phyloP scores from a whole-genome alignment of 2,113 vertebrate genomes.

The Pogonocichla stellata region DNA sequence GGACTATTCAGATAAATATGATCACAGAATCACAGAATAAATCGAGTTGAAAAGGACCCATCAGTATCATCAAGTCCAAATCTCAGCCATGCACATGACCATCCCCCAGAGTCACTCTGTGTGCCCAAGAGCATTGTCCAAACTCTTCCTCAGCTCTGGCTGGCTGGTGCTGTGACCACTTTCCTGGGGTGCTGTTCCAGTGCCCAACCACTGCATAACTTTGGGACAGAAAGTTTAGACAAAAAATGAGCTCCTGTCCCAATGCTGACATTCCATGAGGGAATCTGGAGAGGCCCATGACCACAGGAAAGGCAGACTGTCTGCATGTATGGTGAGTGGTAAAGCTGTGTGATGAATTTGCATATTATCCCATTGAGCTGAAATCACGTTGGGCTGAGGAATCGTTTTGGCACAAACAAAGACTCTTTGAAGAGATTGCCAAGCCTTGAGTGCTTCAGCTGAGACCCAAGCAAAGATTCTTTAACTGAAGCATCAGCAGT shows the following conservation, averaged over 20 bases:
- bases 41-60: not conserved
- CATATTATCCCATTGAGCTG: not conserved
- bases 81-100: not conserved
- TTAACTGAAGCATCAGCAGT: not conserved
- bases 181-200: too few species aligned
- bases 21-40: not conserved
- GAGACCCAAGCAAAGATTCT: not conserved
- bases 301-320: not conserved
- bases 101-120: not conserved
- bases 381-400: not conserved
- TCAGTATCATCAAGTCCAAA: not conserved
- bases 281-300: not conserved
- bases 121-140: not conserved
- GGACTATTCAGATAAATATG: not conserved
- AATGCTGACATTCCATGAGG: rapidly evolving
- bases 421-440: not conserved
- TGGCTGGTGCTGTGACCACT: too few species aligned
- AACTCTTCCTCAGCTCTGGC: not conserved
- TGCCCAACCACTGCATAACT: not conserved
- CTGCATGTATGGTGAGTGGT: not conserved
- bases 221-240: not conserved
- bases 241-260: not conserved
- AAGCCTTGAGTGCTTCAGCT: not conserved
- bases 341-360: not conserved
- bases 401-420: not conserved